These are phyloP conservation scores for Mustelus asterias DNA, from an alignment of 2,113 vertebrate genomes.

Conservation along the genomic window DNA sequence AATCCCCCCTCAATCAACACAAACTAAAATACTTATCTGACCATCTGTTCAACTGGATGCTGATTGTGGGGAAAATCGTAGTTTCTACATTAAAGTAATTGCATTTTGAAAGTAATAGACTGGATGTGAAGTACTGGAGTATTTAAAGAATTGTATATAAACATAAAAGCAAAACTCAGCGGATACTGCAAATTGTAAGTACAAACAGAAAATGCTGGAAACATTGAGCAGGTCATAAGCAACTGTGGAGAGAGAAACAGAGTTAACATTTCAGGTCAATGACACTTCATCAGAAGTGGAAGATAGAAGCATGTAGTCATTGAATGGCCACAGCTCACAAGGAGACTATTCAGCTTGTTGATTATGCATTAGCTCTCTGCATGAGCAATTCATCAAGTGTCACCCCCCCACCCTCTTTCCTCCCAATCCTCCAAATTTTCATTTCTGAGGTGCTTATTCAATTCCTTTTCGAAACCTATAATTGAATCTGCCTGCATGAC, in stretches of 20 bases:
- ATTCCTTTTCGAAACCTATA: background rate
- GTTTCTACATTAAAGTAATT: background rate
- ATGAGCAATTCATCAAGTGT: background rate
- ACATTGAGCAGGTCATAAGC: background rate
- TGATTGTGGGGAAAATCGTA: background rate
- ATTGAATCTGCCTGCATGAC: background rate
- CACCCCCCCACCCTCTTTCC: background rate
- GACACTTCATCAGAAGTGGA: background rate
- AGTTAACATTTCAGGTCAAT: background rate
- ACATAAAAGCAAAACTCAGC: background rate
- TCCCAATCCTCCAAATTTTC: background rate
- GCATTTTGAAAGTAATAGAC: background rate
- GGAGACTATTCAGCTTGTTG: background rate
- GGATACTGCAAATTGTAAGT: background rate
- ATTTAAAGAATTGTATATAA: background rate
- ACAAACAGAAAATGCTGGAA: background rate
- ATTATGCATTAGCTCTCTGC: background rate
- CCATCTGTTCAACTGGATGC: background rate
- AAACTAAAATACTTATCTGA: background rate
- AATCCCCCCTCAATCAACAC: background rate
- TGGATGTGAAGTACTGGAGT: background rate
- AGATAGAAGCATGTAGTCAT: background rate
- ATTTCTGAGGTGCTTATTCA: background rate
- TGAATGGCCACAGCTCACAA: background rate
- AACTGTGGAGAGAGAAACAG: background rate